phyloP scores from a whole-genome alignment of 2,888 invertebrate species.

The Xylota segnis region DNA sequence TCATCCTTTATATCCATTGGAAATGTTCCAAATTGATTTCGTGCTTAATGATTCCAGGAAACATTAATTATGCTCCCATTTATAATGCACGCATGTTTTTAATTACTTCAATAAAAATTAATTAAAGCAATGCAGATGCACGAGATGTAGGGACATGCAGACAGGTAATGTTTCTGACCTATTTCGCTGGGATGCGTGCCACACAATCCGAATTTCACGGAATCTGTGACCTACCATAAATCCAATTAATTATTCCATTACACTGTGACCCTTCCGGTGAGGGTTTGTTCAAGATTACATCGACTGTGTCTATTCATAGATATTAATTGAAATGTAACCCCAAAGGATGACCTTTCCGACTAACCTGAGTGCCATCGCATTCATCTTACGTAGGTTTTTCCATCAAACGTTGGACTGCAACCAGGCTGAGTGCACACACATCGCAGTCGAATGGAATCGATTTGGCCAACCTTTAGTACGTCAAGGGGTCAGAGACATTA shows the following conservation, averaged over 20 bases:
- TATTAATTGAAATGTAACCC: constrained; percentile 44
- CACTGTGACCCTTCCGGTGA: constrained; percentile 39
- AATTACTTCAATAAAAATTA: constrained; percentile 58
- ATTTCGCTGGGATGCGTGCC: constrained; percentile 16
- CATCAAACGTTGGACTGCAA: constrained; percentile 9
- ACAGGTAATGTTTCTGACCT: constrained; percentile 39
- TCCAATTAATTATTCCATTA: constrained; percentile 63
- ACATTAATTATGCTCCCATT: constrained; percentile 33
- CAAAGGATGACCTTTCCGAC: constrained; percentile 43
- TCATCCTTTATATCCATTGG: constrained; percentile 18
- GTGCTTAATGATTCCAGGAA: constrained; percentile 21
- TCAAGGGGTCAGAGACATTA: constrained; percentile 37
- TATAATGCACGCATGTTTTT: constrained; percentile 42
- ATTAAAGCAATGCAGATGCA: constrained; percentile 56
- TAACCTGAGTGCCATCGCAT: background rate
- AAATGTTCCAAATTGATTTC: constrained; percentile 31
- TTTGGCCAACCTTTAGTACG: constrained; percentile 8
- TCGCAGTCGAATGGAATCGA: constrained; percentile 19
- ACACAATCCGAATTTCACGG: constrained; percentile 21
- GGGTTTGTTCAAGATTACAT: constrained; percentile 31
- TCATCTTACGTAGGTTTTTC: background rate
- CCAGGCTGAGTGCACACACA: constrained; percentile 4
- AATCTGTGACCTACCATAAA: constrained; percentile 34
- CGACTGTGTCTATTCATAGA: constrained; percentile 29
- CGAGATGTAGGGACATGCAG: background rate